Evolutionary conservation across 2,797 vertebrate species (phyloP).

Genomic region (Chanos chanos): DNA sequence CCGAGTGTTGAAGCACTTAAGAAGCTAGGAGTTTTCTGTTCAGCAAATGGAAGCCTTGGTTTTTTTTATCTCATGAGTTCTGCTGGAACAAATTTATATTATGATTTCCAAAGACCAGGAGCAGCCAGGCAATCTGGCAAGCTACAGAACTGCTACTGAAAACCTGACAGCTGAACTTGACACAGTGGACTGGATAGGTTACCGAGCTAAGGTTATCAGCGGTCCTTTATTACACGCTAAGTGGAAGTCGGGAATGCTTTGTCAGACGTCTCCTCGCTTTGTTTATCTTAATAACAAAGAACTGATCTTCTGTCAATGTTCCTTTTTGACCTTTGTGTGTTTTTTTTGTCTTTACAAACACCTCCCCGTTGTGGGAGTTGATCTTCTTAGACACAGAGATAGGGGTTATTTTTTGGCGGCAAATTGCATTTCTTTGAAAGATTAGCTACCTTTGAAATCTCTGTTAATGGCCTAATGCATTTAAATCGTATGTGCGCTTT

Average conservation of each 20-base stretch:
- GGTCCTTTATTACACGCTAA: no score
- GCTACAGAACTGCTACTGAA: no score
- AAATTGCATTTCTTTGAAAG: constrained; percentile 73
- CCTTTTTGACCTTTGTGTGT: no score
- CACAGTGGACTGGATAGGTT: no score
- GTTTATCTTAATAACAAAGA: neutral
- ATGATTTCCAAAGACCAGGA: no score
- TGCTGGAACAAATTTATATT: no score
- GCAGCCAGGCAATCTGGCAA: no score
- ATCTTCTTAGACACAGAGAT: constrained; percentile 48
- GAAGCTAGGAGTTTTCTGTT: constrained; percentile 36
- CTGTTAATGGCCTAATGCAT: constrained; percentile 68
- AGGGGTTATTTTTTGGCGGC: constrained; percentile 60
- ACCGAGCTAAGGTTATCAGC: no score
- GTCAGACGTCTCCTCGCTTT: constrained; percentile 1
- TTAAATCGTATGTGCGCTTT: constrained; percentile 62
- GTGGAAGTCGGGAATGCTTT: no score
- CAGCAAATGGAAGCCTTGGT: constrained; percentile 41
- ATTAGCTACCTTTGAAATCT: constrained; percentile 70
- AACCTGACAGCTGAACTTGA: no score
- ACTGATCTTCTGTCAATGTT: constrained; percentile 9
- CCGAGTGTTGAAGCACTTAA: constrained; percentile 57
- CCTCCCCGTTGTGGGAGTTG: constrained; percentile 1
- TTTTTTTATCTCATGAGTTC: no score
- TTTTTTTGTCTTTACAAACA: no score